Conservation (phyloP, 2,888 invertebrate genomes). For the Protophormia terraenovae region DNA sequence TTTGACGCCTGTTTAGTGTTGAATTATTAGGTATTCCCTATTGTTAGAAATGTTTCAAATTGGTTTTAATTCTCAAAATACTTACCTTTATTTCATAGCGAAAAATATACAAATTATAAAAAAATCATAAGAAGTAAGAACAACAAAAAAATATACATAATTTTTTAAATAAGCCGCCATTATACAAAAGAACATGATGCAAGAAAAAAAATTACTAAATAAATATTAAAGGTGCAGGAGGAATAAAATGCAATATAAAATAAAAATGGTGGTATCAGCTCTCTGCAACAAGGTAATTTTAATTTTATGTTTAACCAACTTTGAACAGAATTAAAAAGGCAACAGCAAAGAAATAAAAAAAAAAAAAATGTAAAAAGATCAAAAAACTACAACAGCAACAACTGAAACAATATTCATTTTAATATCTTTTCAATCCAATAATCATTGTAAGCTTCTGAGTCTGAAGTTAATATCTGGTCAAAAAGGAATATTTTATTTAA, state of each 20-base stretch:
- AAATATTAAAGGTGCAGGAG: constrained; percentile 38
- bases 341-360: background rate
- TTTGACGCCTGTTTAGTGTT: too few relatives aligned
- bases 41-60: constrained; percentile 7
- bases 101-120: constrained; percentile 48
- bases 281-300: constrained; percentile 50
- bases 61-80: background rate
- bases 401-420: constrained; percentile 76
- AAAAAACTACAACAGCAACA: constrained; percentile 2
- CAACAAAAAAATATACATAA: constrained; percentile 26
- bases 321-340: constrained; percentile 24
- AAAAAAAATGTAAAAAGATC: background rate
- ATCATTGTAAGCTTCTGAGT: constrained; percentile 71
- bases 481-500: constrained; percentile 60
- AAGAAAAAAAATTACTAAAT: constrained; percentile 16
- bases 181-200: constrained; percentile 37
- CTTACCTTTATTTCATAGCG: background rate
- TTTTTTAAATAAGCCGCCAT: constrained; percentile 62
- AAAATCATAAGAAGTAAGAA: constrained; percentile 44
- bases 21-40: background rate
- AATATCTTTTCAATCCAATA: constrained; percentile 79
- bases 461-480: constrained; percentile 64
- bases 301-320: constrained; percentile 56
- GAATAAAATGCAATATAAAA: constrained; percentile 27
- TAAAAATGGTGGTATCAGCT: constrained; percentile 55